Conservation (phyloP, 2,113 vertebrate genomes). For the Cephalopholis sonnerati region DNA sequence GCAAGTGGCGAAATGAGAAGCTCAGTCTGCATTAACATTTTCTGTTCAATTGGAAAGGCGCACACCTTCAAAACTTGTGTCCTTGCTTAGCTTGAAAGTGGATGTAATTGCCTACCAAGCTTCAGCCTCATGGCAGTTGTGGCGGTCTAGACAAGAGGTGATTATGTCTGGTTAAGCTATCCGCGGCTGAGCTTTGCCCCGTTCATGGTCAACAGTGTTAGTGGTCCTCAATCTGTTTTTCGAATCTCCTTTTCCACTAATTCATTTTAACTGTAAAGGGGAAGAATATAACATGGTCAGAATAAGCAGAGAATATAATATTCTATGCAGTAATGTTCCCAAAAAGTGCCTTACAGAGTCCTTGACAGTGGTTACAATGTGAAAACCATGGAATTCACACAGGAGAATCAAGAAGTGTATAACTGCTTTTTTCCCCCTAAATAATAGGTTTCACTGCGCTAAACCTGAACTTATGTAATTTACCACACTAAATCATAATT, state of each 20-base stretch:
- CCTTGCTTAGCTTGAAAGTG: conserved; percentile 40
- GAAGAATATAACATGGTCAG: neutral
- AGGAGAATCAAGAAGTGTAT: neutral
- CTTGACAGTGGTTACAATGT: neutral
- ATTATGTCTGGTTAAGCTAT: conserved; percentile 29
- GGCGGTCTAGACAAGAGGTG: conserved; percentile 44
- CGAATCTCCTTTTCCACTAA: neutral
- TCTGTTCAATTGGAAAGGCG: conserved; percentile 20
- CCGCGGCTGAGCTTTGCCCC: neutral
- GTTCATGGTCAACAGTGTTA: conserved; percentile 34
- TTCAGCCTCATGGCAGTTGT: conserved; percentile 8
- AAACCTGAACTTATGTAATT: conserved; percentile 1
- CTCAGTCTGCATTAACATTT: conserved; percentile 46
- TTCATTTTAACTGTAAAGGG: neutral
- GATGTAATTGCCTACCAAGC: conserved; percentile 32
- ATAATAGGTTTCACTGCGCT: neutral
- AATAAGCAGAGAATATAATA: neutral
- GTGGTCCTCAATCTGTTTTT: neutral
- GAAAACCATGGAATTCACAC: neutral
- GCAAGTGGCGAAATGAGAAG: conserved; percentile 60
- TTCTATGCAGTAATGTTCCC: neutral
- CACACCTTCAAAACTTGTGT: conserved; percentile 40
- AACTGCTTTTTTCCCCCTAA: no score
- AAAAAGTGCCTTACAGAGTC: neutral
- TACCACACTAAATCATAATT: conserved; percentile 17